Evolutionary conservation across 2,797 vertebrate genomes (phyloP).

Genomic region (Rachycentron canadum): DNA sequence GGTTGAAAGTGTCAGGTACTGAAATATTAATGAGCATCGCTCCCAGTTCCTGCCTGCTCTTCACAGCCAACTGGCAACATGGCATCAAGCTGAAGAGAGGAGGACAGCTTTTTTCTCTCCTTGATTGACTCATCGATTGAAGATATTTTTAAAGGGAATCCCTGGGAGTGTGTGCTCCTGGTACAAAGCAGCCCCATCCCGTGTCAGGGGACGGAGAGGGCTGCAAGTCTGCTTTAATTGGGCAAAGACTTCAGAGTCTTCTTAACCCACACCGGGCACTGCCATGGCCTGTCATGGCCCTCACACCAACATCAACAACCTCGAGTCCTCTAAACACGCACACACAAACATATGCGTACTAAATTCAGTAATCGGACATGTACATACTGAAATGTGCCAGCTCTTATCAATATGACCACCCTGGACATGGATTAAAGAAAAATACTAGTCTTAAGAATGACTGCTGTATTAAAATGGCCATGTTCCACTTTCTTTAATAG

Average conservation of each 20-base stretch:
- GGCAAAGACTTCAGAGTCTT: constrained; percentile 87
- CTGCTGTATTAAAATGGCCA: constrained; percentile 61
- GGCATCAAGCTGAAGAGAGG: constrained; percentile 86
- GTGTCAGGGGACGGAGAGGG: constrained; percentile 83
- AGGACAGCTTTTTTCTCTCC: constrained; percentile 84
- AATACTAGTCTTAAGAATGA: constrained; percentile 73
- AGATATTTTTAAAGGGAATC: constrained; percentile 92
- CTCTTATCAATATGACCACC: constrained; percentile 80
- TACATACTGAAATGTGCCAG: constrained; percentile 68
- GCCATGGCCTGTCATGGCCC: constrained; percentile 81
- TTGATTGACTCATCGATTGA: constrained; percentile 92
- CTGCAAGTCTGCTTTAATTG: constrained; percentile 86
- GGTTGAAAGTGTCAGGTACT: constrained; percentile 89
- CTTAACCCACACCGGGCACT: constrained; percentile 83
- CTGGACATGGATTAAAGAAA: constrained; percentile 79
- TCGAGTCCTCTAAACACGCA: constrained; percentile 57
- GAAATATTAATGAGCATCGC: constrained; percentile 89
- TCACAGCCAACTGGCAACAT: constrained; percentile 88
- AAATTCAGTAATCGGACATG: constrained; percentile 73
- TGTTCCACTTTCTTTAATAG: constrained; percentile 76
- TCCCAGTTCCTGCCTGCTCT: constrained; percentile 87
- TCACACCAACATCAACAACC: constrained; percentile 77
- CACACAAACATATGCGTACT: constrained; percentile 64
- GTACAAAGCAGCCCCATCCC: constrained; percentile 86
- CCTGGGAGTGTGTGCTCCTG: constrained; percentile 86